Evolutionary conservation across 2,888 invertebrate genomes (phyloP), one percentile per base, ranked within the genome.

Genomic region (Helleia helle): DNA sequence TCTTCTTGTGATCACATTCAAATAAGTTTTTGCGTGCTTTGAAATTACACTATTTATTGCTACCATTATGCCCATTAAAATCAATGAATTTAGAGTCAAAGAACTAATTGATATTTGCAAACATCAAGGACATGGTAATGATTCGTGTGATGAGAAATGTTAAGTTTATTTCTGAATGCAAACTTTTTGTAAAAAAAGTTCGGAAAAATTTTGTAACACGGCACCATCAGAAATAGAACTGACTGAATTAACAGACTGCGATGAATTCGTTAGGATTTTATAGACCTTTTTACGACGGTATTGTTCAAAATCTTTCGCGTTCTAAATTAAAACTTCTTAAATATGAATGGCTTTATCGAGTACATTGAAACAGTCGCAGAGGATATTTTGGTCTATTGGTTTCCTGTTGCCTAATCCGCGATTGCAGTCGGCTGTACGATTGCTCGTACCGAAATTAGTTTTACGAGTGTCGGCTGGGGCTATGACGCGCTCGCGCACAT

Each of bases 391-490:
- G 44, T 38, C 38, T 44, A 43, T 50, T 47, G 54, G 46, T 54
- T 54, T 49, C 49, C 47, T 47, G 52, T 49, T 58, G 57, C 58
- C 51, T 55, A 55, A 58, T 58, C 55, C 54, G 55, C 55, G 55
- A 52, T 55, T 60, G 59, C 63, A 61, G 58, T 58, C 53, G 57
- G 51, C 55, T 54, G 54, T 56, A 62, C 61, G 59, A 64, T 64
- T 61, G 62, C 64, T 58, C 55, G 57, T 53, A 61, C 67, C 71
- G 67, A 77, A 63, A 73, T 79, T 81, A 76, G 72, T 75, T 83
- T 81, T 74, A 81, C 73, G 79, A 81, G 68, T 69, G 63, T 58
- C 59, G 56, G 65, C 64, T 59, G 59, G 58, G 46, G 61, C 60
- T 67, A 60, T 77, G 79, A 75, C 76, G 74, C 62, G 67, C 55